Conservation (phyloP, 2,888 invertebrate genomes). For the Atethmia centrago region DNA sequence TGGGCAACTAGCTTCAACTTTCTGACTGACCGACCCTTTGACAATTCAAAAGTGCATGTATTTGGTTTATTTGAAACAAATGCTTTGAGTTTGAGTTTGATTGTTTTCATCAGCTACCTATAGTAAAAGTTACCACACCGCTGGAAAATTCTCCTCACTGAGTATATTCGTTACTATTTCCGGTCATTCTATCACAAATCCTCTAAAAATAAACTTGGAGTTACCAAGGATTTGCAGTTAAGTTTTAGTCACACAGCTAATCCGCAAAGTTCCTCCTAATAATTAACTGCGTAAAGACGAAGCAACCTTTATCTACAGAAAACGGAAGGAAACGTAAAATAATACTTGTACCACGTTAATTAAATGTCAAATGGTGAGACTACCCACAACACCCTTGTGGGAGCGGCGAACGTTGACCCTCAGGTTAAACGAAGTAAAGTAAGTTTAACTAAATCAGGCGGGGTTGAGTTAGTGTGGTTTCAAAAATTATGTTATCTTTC, state of each 20-base stretch:
- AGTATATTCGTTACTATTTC: neutral
- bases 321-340: slow-evolving; percentile 58
- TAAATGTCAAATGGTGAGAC: slow-evolving; percentile 68
- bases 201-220: neutral
- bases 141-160: neutral
- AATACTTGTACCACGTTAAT: slow-evolving; percentile 51
- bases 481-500: slow-evolving; percentile 4
- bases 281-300: slow-evolving; percentile 17
- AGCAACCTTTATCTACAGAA: slow-evolving; percentile 32
- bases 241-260: neutral
- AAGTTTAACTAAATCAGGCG: slow-evolving; percentile 34
- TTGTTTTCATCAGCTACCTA: neutral
- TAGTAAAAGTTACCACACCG: neutral
- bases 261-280: neutral
- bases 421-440: slow-evolving; percentile 36
- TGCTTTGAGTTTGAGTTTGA: too few species aligned
- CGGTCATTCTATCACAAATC: neutral
- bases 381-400: slow-evolving; percentile 59
- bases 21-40: too few species aligned
- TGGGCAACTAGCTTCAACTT: too few species aligned
- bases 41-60: too few species aligned
- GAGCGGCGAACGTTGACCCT: slow-evolving; percentile 83
- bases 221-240: too few species aligned
- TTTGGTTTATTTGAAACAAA: too few species aligned
- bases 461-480: slow-evolving; percentile 2